These are phyloP conservation scores for Gobio gobio DNA, from an alignment of 2,113 vertebrate genomes.

Conservation along the genomic window DNA sequence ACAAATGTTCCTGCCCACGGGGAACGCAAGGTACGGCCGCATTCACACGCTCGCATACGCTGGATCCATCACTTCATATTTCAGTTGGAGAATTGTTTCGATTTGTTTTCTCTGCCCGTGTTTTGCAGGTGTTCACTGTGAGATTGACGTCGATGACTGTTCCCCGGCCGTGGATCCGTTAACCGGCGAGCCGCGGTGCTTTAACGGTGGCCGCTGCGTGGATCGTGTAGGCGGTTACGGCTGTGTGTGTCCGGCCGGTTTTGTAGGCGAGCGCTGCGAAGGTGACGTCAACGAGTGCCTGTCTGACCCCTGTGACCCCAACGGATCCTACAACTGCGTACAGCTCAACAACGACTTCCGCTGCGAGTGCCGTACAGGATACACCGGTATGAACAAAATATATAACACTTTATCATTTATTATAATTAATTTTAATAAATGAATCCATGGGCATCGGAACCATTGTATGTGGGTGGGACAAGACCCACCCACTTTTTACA, in stretches of 20 bases:
- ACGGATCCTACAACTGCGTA: conserved; percentile 93
- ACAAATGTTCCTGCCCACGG: conserved; percentile 97
- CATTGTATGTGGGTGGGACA: too few relatives aligned
- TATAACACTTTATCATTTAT: too few relatives aligned
- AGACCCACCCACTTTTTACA: too few relatives aligned
- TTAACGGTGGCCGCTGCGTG: conserved; percentile 92
- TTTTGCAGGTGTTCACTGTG: conserved; percentile 89
- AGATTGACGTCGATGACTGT: conserved; percentile 96
- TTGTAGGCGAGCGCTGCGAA: conserved; percentile 96
- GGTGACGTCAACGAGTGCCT: conserved; percentile 97
- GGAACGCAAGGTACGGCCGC: conserved; percentile 88
- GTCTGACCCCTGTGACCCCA: conserved; percentile 91
- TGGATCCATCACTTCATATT: not conserved
- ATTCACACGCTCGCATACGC: not conserved
- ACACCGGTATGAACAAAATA: conserved; percentile 76
- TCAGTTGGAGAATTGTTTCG: not conserved
- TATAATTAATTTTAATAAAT: too few relatives aligned
- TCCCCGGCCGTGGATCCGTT: conserved; percentile 81
- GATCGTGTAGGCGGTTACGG: conserved; percentile 93
- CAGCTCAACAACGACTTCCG: conserved; percentile 93
- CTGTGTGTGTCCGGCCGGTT: conserved; percentile 88
- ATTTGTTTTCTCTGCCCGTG: not conserved
- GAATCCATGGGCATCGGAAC: too few relatives aligned
- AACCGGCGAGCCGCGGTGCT: conserved; percentile 90
- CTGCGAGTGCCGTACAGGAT: conserved; percentile 93